These are phyloP conservation scores for Pseudochirops corinnae DNA, from an alignment of 2,797 vertebrate genomes.

Conservation along the genomic window DNA sequence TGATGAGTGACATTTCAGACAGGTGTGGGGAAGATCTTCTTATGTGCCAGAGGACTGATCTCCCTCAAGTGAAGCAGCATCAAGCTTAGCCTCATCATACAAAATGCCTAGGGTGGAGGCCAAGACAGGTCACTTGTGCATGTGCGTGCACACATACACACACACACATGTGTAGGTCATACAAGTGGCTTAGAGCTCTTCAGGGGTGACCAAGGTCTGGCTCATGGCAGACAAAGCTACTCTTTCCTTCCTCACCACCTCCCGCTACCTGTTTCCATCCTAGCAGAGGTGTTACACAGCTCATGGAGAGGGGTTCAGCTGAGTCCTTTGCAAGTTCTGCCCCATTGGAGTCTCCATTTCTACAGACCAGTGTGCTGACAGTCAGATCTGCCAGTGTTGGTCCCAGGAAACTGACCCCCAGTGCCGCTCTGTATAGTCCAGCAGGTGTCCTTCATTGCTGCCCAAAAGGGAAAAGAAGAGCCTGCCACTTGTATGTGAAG, in stretches of 20 bases:
- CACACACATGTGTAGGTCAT: neutral
- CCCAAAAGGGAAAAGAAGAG: neutral
- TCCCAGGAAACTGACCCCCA: neutral
- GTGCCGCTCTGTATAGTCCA: neutral
- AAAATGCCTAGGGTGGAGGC: neutral
- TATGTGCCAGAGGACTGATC: neutral
- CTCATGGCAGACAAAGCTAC: neutral
- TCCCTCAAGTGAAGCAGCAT: fast-evolving
- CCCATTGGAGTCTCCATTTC: neutral
- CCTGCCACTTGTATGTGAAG: neutral
- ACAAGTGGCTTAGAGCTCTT: neutral
- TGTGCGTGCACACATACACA: too few relatives aligned
- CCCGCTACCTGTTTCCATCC: neutral
- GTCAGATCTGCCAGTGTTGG: neutral
- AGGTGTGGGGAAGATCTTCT: neutral
- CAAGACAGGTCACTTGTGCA: neutral
- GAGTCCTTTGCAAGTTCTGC: neutral
- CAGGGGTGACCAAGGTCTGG: neutral
- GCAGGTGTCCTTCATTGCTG: neutral
- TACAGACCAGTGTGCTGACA: neutral
- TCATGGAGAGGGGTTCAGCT: neutral
- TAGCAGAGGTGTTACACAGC: neutral
- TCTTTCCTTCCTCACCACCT: neutral
- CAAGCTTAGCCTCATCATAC: neutral
- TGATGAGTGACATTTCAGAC: neutral